A percentile compares a stretch with the other conserved stretches of the same genome.
Conservation (phyloP, 1,140 invertebrate genomes). For the Drosophila nasuta region DNA sequence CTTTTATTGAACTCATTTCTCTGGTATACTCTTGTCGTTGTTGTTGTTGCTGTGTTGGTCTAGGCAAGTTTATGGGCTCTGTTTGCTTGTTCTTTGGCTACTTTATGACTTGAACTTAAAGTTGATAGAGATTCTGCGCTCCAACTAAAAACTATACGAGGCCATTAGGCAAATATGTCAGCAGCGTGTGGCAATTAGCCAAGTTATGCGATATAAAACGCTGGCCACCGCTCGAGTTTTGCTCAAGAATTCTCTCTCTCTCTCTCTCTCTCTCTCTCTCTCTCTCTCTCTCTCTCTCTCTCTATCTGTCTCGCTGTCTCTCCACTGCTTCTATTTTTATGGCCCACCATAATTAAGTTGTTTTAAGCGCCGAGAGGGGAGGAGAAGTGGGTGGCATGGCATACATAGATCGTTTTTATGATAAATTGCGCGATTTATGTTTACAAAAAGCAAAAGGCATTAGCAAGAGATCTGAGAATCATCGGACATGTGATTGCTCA, state of each 20-base stretch:
- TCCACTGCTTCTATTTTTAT: constrained; percentile 42
- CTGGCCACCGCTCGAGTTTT: constrained; percentile 20
- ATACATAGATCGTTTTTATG: constrained; percentile 36
- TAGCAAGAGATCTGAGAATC: constrained; percentile 26
- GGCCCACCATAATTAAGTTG: constrained; percentile 51
- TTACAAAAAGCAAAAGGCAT: constrained; percentile 31
- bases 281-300: constrained; percentile 21
- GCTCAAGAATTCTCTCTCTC: constrained; percentile 33
- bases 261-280: constrained; percentile 15
- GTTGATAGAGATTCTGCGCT: constrained; percentile 51
- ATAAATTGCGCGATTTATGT: constrained; percentile 51
- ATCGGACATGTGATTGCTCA: constrained; percentile 35
- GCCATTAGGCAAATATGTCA: constrained; percentile 82
- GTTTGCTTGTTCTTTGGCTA: constrained; percentile 33
- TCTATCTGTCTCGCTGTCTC: no score
- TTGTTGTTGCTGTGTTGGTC: constrained; percentile 11
- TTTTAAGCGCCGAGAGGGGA: constrained; percentile 14
- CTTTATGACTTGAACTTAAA: constrained; percentile 69
- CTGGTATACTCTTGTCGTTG: neutral
- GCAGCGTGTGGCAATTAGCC: constrained; percentile 79
- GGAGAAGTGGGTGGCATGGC: neutral
- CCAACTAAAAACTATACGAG: constrained; percentile 66
- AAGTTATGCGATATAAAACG: constrained; percentile 71
- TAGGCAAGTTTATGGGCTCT: constrained; percentile 18
- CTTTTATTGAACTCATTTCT: constrained; percentile 74